Evolutionary conservation across 1,140 invertebrate species (phyloP), one percentile per base, ranked within the genome.

Genomic region (Drosophila miranda): DNA sequence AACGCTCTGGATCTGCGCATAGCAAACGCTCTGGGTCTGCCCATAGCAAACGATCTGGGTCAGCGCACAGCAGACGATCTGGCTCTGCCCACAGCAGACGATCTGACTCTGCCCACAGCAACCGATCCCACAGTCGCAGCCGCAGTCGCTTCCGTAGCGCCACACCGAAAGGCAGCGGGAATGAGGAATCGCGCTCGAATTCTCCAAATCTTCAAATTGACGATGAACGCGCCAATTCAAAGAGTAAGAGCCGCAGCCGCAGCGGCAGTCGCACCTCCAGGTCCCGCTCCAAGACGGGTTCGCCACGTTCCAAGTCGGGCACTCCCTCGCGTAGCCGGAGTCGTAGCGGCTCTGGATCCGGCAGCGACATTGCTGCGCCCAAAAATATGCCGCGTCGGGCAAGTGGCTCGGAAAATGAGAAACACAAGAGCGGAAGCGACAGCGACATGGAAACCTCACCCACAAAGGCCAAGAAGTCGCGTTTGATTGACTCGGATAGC

Each of bases 401-500:
- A 51, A 82, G 91, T 75, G 48, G 52, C 5, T 89, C 90, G 3
- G 78, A 69, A 7, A 50, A 48, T 1, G 82, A 71, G 45, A 87
- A 86, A 11, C 57, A 46, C 0, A 83, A 78, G 6, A 83, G 55
- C 14, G 56, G 71, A 6, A 70, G 66, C 45, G 72, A 72, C 38
- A 73, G 83, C 60, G 78, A 90, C 8, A 74, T 77, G 90, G 54
- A 54, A 51, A 43, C 51, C 11, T 60, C 84, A 2, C 70, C 72
- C 1, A 48, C 53, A 23, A 92, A 92, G 75, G 51, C 91, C 71
- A 90, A 93, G 91, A 90, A 93, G 91, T 78, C 90, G 70, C 42
- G 91, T 11, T 90, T 93, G 0, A 75, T 93, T 6, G 92, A 93
- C 63, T 93, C 92, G 0, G 92, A 93, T 13, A 93, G 79, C 46